Evolutionary conservation across 2,113 vertebrate species (phyloP).

Genomic region (Malaclemys terrapin): DNA sequence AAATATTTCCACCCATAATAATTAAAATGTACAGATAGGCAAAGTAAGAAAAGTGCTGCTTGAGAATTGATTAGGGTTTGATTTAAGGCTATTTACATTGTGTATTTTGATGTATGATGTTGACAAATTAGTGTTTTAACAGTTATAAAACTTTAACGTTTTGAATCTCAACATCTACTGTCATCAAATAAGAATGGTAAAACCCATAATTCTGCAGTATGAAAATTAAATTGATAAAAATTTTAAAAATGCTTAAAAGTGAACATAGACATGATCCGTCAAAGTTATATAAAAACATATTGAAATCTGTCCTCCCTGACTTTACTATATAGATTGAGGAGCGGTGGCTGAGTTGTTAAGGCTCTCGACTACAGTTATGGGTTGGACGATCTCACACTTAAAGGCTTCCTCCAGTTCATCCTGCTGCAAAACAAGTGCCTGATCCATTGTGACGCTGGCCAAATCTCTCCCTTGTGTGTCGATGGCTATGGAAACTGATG

Average conservation of each 20-base stretch:
- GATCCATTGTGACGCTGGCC: background rate
- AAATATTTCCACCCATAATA: background rate
- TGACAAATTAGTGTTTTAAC: background rate
- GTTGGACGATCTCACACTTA: background rate
- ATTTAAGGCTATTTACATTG: background rate
- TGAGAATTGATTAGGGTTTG: background rate
- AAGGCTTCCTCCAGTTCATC: background rate
- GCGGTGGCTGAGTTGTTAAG: background rate
- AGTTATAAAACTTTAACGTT: background rate
- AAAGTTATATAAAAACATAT: background rate
- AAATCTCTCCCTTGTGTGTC: background rate
- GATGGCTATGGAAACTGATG: background rate
- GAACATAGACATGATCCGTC: background rate
- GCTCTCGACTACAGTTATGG: background rate
- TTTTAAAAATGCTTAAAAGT: background rate
- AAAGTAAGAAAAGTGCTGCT: background rate
- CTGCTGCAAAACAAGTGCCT: background rate
- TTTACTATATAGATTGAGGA: background rate
- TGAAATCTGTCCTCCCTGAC: background rate
- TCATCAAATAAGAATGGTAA: background rate
- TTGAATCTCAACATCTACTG: background rate
- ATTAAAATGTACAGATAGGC: background rate
- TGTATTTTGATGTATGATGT: background rate
- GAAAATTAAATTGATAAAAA: background rate
- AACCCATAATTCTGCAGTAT: background rate